A percentile compares a stretch with the other conserved stretches of the same genome.
Evolutionary conservation across 2,888 invertebrate genomes (phyloP).

Genomic region (Carcina quercana): DNA sequence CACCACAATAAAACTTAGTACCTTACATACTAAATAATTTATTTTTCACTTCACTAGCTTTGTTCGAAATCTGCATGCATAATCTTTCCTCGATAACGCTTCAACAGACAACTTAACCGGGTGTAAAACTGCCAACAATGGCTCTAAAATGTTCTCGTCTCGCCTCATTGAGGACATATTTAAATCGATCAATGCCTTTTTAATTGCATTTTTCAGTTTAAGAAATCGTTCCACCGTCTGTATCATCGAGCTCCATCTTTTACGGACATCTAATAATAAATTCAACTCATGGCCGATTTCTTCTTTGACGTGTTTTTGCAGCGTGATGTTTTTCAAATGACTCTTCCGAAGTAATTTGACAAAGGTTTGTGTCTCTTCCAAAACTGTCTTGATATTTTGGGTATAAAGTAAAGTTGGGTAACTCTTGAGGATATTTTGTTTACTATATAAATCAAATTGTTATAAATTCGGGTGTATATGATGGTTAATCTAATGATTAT

Average conservation of each 20-base stretch:
- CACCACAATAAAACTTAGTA: too few species aligned
- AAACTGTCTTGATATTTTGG: too few species aligned
- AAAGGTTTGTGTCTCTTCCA: too few species aligned
- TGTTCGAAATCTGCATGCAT: too few species aligned
- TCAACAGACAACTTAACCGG: conserved; percentile 6
- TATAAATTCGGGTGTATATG: too few species aligned
- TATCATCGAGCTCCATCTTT: conserved; percentile 10
- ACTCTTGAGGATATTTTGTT: too few species aligned
- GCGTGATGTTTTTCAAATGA: conserved; percentile 7
- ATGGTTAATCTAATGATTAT: too few species aligned
- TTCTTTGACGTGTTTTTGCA: conserved; percentile 10
- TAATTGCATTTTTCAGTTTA: conserved; percentile 8
- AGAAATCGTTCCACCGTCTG: conserved; percentile 8
- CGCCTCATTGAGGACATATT: conserved; percentile 6
- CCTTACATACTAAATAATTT: too few species aligned
- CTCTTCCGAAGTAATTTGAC: conserved; percentile 10
- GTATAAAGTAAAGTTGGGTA: too few species aligned
- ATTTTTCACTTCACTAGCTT: too few species aligned
- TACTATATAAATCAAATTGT: too few species aligned
- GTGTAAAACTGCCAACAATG: conserved; percentile 2
- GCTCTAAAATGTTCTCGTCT: conserved; percentile 1
- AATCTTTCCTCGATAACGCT: conserved; percentile 5
- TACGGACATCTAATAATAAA: conserved; percentile 8
- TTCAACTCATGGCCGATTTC: conserved; percentile 8
- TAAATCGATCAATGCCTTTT: conserved; percentile 10